Conservation (phyloP, 2,888 invertebrate genomes). For the Stratiomys singularior region DNA sequence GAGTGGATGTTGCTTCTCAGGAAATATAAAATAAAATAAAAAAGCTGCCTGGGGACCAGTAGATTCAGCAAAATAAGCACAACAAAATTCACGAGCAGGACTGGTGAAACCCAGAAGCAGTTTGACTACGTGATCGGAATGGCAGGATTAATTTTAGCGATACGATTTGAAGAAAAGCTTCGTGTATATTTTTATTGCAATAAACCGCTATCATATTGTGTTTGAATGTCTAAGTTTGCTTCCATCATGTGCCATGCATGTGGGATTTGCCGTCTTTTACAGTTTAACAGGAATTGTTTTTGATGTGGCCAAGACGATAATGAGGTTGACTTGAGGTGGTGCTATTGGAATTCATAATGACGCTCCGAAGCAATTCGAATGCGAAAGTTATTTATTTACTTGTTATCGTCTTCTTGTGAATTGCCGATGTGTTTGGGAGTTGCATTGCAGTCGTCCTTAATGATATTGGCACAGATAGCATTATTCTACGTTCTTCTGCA, state of each 20-base stretch:
- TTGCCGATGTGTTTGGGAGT: no score
- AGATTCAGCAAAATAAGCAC: conserved; percentile 5
- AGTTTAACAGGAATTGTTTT: background rate
- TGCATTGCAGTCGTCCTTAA: no score
- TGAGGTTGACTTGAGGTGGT: background rate
- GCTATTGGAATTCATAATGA: background rate
- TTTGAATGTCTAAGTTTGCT: background rate
- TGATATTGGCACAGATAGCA: no score
- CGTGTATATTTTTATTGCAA: conserved; percentile 23
- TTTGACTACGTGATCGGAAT: conserved; percentile 30
- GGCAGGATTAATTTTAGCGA: conserved; percentile 12
- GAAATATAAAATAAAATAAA: conserved; percentile 28
- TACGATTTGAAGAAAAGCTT: conserved; percentile 1
- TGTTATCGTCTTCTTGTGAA: no score
- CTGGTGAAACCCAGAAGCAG: conserved; percentile 15
- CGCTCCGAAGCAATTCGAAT: no score
- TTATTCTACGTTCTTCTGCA: no score
- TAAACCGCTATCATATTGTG: conserved; percentile 17
- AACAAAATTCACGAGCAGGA: conserved; percentile 1
- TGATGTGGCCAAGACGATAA: background rate
- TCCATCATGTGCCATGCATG: no score
- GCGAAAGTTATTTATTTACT: no score
- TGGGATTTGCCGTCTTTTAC: background rate
- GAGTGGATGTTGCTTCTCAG: conserved; percentile 9
- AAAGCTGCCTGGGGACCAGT: conserved; percentile 26